Base-by-base conservation (phyloP, 37 sponge, comb jelly and placozoan genomes). In the Cliona cf. orientalis region DNA sequence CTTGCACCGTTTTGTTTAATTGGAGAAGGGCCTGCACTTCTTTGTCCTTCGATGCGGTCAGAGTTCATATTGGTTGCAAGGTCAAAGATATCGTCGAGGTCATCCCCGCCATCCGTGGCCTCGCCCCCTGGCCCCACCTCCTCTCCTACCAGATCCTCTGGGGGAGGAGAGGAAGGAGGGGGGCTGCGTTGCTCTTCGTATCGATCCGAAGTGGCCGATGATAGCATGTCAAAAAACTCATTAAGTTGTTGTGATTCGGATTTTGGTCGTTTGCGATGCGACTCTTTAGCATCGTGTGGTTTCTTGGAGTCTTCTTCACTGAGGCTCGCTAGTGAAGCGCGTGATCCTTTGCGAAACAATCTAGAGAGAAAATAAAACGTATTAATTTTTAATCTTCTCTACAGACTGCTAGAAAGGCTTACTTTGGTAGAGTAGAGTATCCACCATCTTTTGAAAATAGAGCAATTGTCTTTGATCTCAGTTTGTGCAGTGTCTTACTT, bases 71-170 rank as follows among this genome's bases (percentile, higher is more conserved):
- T 12, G 22, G 56, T 23, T 0, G 67, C 28, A 17, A 84, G 42
- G 69, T 84, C 69, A 17, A 72, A 57, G 29, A 84, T 32, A 12
- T 84, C 76, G 32, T 84, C 69, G 19, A 84, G 68, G 2, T 67
- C 68, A 14, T 41, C 7, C n/a, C 38, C 35, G 5, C 12, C 60
- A 22, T 75, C 37, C 2, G 39, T n/a, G 0, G 76, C 35, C n/a
- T 58, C 38, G 3, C 7, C 12, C 26, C 21, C 44, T 21, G 46
- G 43, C 1, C 49, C n/a, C 22, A 19, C 12, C 42, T 59, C 21
- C 28, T 14, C 23, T 1, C n/a, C 3, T 22, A 25, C 43, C n/a
- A 14, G 2, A 46, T 4, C 43, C 7, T 4, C 7, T 1, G 33
- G 14, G 12, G 76, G 76, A 22, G 33, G 29, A 28, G 60, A 38